These are phyloP conservation scores for Leptura quadrifasciata DNA, from an alignment of 2,888 invertebrate species.

Conservation along the genomic window DNA sequence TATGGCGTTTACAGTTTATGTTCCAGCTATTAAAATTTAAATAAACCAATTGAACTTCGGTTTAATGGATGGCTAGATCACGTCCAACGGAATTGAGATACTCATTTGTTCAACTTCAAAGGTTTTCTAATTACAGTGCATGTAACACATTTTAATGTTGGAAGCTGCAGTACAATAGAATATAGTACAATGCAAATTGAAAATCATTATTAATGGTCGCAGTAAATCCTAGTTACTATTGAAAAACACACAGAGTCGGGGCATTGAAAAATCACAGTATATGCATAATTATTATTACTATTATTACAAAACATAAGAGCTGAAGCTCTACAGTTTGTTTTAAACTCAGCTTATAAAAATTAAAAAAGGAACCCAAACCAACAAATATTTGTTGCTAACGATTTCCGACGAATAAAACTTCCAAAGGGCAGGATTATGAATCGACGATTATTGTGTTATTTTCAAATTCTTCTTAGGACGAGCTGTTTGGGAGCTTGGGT, in stretches of 20 bases:
- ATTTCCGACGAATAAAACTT: too few relatives aligned
- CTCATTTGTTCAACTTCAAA: constrained; percentile 5
- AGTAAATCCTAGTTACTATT: neutral
- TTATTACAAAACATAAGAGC: too few relatives aligned
- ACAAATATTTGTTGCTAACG: too few relatives aligned
- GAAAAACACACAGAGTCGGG: neutral
- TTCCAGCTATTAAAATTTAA: constrained; percentile 17
- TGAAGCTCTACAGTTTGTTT: too few relatives aligned
- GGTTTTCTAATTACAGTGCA: constrained; percentile 1
- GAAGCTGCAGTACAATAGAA: neutral
- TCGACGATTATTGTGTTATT: too few relatives aligned
- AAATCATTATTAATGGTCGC: neutral
- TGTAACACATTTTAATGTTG: neutral
- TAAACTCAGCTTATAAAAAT: too few relatives aligned
- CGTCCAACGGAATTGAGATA: neutral
- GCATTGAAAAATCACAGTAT: neutral
- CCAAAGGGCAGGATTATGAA: too few relatives aligned
- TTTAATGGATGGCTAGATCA: constrained; percentile 10
- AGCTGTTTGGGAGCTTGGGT: too few relatives aligned
- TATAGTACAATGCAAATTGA: constrained; percentile 1
- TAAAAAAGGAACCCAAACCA: too few relatives aligned
- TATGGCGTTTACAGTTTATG: constrained; percentile 15
- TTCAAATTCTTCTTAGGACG: too few relatives aligned
- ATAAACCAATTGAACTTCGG: constrained; percentile 4
- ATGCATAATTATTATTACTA: too few relatives aligned